Evolutionary conservation across 2,888 invertebrate species (phyloP).

Genomic region (Cheilosia grossa): DNA sequence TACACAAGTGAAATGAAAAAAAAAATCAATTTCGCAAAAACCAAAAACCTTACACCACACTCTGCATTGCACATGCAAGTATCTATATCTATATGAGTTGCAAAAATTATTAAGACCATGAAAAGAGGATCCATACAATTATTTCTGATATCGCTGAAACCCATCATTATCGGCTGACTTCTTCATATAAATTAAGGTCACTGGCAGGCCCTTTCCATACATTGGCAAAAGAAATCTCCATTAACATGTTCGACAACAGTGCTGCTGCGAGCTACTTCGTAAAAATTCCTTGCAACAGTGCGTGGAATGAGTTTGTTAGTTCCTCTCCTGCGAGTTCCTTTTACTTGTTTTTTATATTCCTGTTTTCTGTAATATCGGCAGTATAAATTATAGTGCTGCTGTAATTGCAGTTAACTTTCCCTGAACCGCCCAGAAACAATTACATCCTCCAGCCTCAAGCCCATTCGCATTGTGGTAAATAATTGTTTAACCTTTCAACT

Average conservation of each 20-base stretch:
- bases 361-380: background rate
- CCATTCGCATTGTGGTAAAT: conserved; percentile 72
- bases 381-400: conserved; percentile 62
- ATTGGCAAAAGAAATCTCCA: conserved; percentile 19
- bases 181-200: conserved; percentile 61
- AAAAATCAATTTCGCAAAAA: conserved; percentile 13
- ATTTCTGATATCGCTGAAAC: conserved; percentile 20
- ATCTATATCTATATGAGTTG: conserved; percentile 1
- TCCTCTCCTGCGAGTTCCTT: background rate
- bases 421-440: conserved; percentile 55
- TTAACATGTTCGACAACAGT: conserved; percentile 53
- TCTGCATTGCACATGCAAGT: background rate
- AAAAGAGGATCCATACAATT: conserved; percentile 38
- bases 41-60: background rate
- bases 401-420: conserved; percentile 70
- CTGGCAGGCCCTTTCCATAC: conserved; percentile 5
- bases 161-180: conserved; percentile 55
- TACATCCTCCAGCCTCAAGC: conserved; percentile 34
- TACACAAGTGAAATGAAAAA: background rate
- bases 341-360: background rate
- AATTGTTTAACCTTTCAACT: conserved; percentile 78
- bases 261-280: conserved; percentile 63
- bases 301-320: conserved; percentile 16
- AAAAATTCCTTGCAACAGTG: conserved; percentile 53
- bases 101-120: conserved; percentile 56